A percentile compares a stretch with the other conserved stretches of the same genome.
Evolutionary conservation across 1,140 invertebrate genomes (phyloP).

Genomic region (Drosophila ercepeae): DNA sequence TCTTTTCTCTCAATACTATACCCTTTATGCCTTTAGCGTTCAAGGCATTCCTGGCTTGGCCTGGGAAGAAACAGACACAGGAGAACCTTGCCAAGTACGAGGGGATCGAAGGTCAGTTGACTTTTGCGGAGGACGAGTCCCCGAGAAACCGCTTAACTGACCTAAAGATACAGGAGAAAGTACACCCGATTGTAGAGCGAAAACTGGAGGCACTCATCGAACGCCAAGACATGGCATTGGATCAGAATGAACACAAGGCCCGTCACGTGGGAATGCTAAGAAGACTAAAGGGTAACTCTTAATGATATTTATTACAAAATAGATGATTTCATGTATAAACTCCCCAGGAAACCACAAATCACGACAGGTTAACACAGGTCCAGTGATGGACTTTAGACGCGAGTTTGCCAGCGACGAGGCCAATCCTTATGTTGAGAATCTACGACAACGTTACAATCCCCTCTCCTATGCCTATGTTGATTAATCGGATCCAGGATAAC

Average conservation of each 20-base stretch:
- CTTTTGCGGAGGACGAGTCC: background rate
- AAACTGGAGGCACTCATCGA: background rate
- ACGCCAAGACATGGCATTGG: background rate
- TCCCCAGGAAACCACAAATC: background rate
- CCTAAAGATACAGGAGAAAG: background rate
- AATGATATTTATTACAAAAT: background rate
- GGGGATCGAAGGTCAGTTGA: background rate
- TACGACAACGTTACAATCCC: constrained; percentile 6
- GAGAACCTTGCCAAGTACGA: background rate
- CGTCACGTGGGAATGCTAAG: background rate
- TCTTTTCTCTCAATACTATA: background rate
- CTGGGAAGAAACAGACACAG: background rate
- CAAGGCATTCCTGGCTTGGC: background rate
- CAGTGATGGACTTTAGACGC: constrained; percentile 1
- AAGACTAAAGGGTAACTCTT: background rate
- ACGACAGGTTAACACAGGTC: background rate
- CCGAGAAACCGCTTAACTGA: background rate
- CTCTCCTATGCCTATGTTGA: background rate
- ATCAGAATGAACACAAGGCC: background rate
- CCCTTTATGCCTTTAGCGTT: background rate
- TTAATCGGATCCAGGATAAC: background rate
- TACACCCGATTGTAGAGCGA: background rate
- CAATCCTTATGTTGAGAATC: constrained; percentile 1
- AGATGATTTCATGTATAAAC: background rate
- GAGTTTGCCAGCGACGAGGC: constrained; percentile 6